A percentile compares a stretch with the other conserved stretches of the same genome.
Conservation (phyloP, 2,888 invertebrate genomes). For the Spisula subtruncata region DNA sequence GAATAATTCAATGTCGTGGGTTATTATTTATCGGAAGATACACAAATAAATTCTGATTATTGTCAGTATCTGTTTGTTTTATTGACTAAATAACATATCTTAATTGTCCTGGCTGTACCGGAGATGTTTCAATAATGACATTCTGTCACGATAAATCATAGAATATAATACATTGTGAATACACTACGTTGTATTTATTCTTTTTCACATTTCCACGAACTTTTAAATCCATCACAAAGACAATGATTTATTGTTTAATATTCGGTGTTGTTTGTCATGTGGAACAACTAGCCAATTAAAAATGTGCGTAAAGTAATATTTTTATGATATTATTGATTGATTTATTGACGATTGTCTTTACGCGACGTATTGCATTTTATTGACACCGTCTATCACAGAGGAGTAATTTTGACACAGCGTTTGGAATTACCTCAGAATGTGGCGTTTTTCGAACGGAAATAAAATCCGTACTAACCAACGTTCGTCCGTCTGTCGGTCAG, state of each 20-base stretch:
- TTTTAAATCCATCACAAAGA: neutral
- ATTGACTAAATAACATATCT: constrained; percentile 6
- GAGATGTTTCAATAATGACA: constrained; percentile 3
- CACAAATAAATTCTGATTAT: neutral
- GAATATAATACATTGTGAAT: constrained; percentile 2
- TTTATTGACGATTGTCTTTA: neutral
- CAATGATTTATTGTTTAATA: no score
- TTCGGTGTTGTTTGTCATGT: no score
- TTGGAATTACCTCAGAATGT: no score
- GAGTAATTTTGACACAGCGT: no score
- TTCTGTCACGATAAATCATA: neutral
- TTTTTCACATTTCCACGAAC: neutral
- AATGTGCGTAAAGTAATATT: neutral
- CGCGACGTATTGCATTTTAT: no score
- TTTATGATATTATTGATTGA: neutral
- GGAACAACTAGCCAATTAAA: no score
- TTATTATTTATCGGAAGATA: neutral
- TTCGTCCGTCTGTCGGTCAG: no score
- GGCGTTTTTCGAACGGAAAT: no score
- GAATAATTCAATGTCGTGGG: neutral
- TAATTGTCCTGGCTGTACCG: neutral
- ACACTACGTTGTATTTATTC: no score
- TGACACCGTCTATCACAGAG: no score
- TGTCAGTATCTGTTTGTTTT: constrained; percentile 12
- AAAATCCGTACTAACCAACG: no score